A percentile compares a stretch with the other conserved stretches of the same genome.
phyloP scores from a whole-genome alignment of 2,888 invertebrate species.

The Entomobrya multifasciata region DNA sequence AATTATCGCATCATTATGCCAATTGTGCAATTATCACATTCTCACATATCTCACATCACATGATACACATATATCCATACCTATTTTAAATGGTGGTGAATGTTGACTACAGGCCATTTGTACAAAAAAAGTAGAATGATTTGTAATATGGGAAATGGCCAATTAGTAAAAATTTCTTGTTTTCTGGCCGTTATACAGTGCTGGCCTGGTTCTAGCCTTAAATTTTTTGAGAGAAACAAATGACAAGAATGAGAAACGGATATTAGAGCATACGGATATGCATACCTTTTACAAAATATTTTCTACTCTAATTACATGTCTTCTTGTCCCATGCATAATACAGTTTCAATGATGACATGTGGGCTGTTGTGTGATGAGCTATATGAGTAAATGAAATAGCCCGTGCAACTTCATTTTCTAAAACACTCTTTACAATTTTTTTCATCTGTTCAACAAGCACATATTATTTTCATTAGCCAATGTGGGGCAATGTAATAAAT shows the following conservation, averaged over 20 bases:
- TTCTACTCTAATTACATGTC: conserved; percentile 32
- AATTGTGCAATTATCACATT: conserved; percentile 45
- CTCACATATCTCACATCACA: conserved; percentile 8
- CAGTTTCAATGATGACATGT: conserved; percentile 19
- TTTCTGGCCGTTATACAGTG: too few relatives aligned
- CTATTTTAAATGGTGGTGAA: not conserved
- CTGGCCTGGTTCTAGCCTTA: not conserved
- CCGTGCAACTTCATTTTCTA: conserved; percentile 64
- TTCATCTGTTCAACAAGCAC: not conserved
- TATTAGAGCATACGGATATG: not conserved
- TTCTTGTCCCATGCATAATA: not conserved
- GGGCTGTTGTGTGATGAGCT: conserved; percentile 72
- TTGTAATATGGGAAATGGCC: conserved; percentile 44
- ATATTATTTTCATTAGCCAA: conserved; percentile 38
- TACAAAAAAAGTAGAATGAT: not conserved
- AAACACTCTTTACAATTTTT: not conserved
- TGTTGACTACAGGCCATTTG: not conserved
- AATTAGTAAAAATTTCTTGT: conserved; percentile 37
- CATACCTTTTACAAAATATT: not conserved
- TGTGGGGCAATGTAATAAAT: too few relatives aligned
- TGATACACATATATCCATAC: not conserved
- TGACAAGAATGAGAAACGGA: not conserved
- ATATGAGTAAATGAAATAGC: conserved; percentile 76
- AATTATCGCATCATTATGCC: not conserved
- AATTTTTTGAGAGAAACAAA: not conserved